These are phyloP conservation scores for Gymnodraco acuticeps DNA, from an alignment of 2,797 vertebrate genomes.

Conservation along the genomic window DNA sequence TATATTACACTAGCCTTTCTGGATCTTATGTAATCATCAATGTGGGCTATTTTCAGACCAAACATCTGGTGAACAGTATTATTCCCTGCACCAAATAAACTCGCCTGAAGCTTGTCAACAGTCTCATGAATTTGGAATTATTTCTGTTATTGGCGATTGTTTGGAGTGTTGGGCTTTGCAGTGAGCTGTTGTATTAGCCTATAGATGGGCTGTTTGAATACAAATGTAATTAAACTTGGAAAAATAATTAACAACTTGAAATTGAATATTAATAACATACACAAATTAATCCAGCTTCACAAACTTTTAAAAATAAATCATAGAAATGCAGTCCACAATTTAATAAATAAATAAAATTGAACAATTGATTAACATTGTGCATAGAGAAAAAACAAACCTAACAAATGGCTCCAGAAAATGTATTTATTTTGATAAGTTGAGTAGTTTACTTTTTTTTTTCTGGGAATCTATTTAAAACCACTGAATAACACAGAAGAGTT, in stretches of 20 bases:
- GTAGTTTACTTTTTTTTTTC: background rate
- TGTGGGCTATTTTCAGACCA: background rate
- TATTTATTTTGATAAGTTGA: background rate
- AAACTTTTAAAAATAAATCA: background rate
- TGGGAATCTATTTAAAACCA: background rate
- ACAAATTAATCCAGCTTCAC: background rate
- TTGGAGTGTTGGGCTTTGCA: conserved; percentile 23
- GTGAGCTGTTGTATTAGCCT: conserved; percentile 34
- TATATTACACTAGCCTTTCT: background rate
- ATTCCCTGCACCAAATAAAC: conserved; percentile 10
- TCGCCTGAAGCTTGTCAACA: conserved; percentile 22
- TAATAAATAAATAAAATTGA: background rate
- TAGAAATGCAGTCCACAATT: background rate
- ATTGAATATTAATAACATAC: conserved; percentile 1
- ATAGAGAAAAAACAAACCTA: background rate
- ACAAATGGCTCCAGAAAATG: background rate
- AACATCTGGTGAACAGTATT: conserved; percentile 21
- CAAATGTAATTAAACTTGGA: conserved; percentile 6
- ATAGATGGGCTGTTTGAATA: conserved; percentile 23
- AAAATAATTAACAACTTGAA: background rate
- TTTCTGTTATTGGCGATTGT: conserved; percentile 7
- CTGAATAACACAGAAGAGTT: conserved; percentile 14
- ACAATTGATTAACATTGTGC: background rate
- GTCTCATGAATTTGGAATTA: conserved; percentile 15
- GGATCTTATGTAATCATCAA: background rate